Evolutionary conservation across 2,797 vertebrate species (phyloP).

Genomic region (Lepus townsendii): DNA sequence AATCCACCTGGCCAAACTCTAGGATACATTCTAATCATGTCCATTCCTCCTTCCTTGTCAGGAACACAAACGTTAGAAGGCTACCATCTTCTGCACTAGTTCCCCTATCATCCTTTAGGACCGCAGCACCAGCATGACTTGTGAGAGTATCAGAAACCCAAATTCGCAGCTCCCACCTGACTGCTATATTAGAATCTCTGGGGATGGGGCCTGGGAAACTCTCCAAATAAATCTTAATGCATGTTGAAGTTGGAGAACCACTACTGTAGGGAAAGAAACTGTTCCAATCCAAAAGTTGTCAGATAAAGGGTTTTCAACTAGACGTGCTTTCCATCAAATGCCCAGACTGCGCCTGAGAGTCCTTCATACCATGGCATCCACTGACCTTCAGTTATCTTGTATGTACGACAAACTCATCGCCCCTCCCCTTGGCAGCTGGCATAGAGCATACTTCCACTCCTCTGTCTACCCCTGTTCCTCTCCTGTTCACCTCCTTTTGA

Average conservation of each 20-base stretch:
- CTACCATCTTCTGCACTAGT: background rate
- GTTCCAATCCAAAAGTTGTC: background rate
- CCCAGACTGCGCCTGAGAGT: background rate
- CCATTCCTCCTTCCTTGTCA: conserved; percentile 31
- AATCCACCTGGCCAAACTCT: conserved; percentile 11
- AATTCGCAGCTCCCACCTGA: background rate
- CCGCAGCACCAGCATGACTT: background rate
- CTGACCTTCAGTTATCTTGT: background rate
- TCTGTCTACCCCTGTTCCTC: background rate
- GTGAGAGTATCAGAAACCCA: conserved; percentile 7
- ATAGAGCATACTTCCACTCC: background rate
- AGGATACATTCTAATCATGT: background rate
- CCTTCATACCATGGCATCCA: background rate
- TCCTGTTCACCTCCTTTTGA: conserved; percentile 24
- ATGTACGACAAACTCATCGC: background rate
- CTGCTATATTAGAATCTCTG: background rate
- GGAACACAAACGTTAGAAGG: conserved; percentile 21
- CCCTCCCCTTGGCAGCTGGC: background rate
- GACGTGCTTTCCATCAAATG: background rate
- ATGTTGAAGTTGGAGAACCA: conserved; percentile 12
- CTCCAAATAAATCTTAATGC: background rate
- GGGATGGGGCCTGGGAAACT: background rate
- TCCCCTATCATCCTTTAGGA: background rate
- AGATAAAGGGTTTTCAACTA: background rate
- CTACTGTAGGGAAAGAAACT: conserved; percentile 15